phyloP scores from a whole-genome alignment of 2,888 invertebrate species.

The Eurytoma adleriae region DNA sequence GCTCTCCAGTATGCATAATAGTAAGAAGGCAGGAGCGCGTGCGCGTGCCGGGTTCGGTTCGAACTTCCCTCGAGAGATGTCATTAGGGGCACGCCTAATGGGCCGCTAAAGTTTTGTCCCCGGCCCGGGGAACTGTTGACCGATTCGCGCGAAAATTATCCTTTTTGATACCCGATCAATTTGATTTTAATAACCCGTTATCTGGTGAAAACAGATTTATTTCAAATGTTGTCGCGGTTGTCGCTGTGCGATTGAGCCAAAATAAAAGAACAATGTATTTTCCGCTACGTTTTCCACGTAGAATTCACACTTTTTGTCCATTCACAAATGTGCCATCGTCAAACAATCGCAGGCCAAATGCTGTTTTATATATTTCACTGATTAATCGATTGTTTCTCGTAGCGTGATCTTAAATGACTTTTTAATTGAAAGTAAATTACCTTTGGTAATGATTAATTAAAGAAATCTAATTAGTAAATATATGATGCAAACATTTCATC shows the following conservation, averaged over 20 bases:
- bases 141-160: conserved; percentile 23
- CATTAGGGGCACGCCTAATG: conserved; percentile 61
- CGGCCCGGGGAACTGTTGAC: conserved; percentile 21
- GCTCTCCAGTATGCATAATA: not conserved
- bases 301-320: too few species aligned
- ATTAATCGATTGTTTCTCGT: too few species aligned
- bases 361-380: too few species aligned
- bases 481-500: too few species aligned
- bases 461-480: too few species aligned
- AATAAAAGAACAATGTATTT: conserved; percentile 23
- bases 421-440: too few species aligned
- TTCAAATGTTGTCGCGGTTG: conserved; percentile 24
- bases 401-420: too few species aligned
- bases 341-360: too few species aligned
- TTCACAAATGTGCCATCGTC: too few species aligned
- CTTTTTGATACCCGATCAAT: conserved; percentile 26
- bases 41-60: conserved; percentile 44
- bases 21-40: conserved; percentile 42
- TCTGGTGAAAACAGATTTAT: conserved; percentile 35
- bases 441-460: too few species aligned
- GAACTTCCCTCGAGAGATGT: conserved; percentile 55
- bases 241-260: not conserved
- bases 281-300: not conserved
- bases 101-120: conserved; percentile 67
- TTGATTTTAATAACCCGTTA: conserved; percentile 42